Conservation (phyloP, 2,797 vertebrate genomes). For the Halcyon leucocephala region DNA sequence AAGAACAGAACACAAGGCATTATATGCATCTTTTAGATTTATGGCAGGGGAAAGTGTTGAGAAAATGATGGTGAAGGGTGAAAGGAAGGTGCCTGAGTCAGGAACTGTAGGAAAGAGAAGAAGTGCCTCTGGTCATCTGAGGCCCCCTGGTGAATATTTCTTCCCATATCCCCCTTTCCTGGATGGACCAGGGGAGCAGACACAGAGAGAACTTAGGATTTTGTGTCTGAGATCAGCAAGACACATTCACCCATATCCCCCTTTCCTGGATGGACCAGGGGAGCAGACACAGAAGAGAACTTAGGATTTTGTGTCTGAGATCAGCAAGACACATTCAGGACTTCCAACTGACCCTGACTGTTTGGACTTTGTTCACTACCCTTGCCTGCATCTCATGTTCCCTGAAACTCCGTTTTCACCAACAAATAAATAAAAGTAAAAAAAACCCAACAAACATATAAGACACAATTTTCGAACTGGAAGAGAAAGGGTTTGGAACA, state of each 20-base stretch:
- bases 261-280: background rate
- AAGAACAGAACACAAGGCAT: background rate
- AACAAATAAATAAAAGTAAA: background rate
- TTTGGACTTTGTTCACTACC: background rate
- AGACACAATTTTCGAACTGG: background rate
- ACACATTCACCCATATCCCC: background rate
- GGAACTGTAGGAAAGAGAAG: background rate
- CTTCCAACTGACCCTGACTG: background rate
- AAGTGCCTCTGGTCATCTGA: background rate
- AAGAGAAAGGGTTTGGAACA: background rate
- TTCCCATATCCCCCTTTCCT: background rate
- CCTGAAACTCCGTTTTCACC: background rate
- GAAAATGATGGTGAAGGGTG: background rate
- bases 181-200: background rate
- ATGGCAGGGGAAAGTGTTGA: background rate
- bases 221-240: background rate
- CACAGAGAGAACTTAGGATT: background rate
- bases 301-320: background rate
- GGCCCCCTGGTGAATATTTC: background rate
- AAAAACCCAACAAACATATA: background rate
- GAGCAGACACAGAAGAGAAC: background rate
- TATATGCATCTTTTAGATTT: background rate
- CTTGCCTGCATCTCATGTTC: background rate
- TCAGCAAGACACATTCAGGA: background rate
- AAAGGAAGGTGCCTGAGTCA: background rate